Evolutionary conservation across 2,888 invertebrate species (phyloP).

Genomic region (Notodonta dromedarius): DNA sequence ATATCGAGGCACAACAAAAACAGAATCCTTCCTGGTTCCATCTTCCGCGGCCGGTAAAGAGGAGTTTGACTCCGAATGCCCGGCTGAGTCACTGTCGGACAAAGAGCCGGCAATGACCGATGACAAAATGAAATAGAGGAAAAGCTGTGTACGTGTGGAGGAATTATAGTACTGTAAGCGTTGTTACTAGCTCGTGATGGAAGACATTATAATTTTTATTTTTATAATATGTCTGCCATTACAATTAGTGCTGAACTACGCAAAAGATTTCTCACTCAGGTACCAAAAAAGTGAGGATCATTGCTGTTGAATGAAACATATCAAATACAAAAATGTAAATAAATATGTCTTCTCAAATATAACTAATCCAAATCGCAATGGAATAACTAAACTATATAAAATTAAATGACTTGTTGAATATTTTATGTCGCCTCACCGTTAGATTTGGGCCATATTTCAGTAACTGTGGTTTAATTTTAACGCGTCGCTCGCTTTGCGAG

Average conservation of each 20-base stretch:
- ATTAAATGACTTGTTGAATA: not conserved
- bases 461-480: conserved; percentile 58
- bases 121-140: conserved; percentile 64
- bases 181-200: not conserved
- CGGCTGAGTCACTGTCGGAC: conserved; percentile 58
- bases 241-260: not conserved
- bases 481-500: conserved; percentile 56
- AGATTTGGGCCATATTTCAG: conserved; percentile 37
- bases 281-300: not conserved
- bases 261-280: not conserved
- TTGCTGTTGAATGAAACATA: not conserved
- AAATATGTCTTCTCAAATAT: no score
- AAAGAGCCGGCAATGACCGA: conserved; percentile 59
- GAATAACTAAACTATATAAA: no score
- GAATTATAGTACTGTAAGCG: conserved; percentile 21
- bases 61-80: conserved; percentile 39
- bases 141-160: conserved; percentile 48
- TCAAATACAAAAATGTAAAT: not conserved
- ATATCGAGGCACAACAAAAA: conserved; percentile 52
- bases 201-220: not conserved
- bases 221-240: not conserved
- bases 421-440: not conserved
- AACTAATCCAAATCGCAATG: no score
- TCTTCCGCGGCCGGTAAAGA: conserved; percentile 50
- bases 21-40: conserved; percentile 59